Conservation (phyloP, 2,888 invertebrate genomes). For the Vannuccia rotundouncinata region DNA sequence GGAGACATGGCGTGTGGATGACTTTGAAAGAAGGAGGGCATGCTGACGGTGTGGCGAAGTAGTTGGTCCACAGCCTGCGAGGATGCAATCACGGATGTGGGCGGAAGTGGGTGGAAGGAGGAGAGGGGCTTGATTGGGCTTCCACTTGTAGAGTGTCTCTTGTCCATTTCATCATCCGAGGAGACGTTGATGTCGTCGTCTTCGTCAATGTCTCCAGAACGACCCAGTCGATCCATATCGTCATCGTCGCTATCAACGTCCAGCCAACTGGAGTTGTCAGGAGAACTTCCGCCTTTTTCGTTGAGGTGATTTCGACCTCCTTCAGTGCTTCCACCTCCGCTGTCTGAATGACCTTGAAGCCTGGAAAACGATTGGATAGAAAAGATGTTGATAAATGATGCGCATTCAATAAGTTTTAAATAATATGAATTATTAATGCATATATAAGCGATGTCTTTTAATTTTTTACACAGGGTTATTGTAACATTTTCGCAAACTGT, state of each 20-base stretch:
- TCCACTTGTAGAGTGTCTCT: background rate
- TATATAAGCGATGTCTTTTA: too few relatives aligned
- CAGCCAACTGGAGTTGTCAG: background rate
- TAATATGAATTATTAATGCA: background rate
- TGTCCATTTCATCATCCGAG: constrained; percentile 8
- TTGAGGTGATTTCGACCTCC: background rate
- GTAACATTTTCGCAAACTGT: too few relatives aligned
- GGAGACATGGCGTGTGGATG: background rate
- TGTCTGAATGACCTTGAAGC: background rate
- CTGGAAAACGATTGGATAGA: background rate
- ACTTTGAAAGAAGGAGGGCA: background rate
- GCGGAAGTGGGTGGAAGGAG: background rate
- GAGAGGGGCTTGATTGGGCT: background rate
- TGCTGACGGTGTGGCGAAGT: background rate
- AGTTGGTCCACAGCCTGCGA: constrained; percentile 5
- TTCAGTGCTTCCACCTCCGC: background rate
- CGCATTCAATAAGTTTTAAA: background rate
- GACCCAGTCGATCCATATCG: background rate
- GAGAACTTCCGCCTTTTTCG: background rate
- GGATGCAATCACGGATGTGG: background rate
- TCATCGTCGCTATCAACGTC: background rate
- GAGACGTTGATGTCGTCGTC: constrained; percentile 12
- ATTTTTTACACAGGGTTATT: too few relatives aligned
- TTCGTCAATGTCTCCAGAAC: background rate
- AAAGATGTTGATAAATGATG: background rate